phyloP scores from a whole-genome alignment of 2,113 vertebrate species.

The Lipophrys pholis region DNA sequence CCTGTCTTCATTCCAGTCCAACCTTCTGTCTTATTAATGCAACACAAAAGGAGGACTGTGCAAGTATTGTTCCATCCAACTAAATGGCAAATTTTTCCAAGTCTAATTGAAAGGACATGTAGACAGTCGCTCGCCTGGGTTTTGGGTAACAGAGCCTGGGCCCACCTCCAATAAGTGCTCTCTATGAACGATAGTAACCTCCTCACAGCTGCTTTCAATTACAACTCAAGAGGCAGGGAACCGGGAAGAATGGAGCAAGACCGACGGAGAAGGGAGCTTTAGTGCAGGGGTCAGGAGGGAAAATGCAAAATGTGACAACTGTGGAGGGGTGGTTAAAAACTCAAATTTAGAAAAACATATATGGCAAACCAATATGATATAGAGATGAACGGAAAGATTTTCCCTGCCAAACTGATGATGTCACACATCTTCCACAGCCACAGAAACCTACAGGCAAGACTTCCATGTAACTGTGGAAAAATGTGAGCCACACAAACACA shows the following conservation, averaged over 20 bases:
- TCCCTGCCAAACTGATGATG: conserved; percentile 46
- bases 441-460: conserved; percentile 48
- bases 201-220: conserved; percentile 84
- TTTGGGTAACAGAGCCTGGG: conserved; percentile 51
- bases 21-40: background rate
- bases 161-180: conserved; percentile 51
- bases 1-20: background rate
- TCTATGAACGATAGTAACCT: conserved; percentile 80
- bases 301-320: conserved; percentile 35
- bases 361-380: conserved; percentile 22
- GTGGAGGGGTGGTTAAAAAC: background rate
- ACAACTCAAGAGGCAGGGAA: conserved; percentile 69
- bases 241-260: conserved; percentile 46
- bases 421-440: conserved; percentile 43
- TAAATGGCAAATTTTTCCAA: conserved; percentile 40
- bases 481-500: conserved; percentile 1
- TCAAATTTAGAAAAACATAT: no score
- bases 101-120: conserved; percentile 15
- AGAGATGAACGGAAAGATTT: conserved; percentile 53
- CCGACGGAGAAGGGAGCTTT: conserved; percentile 23
- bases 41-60: background rate
- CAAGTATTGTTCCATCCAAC: background rate
- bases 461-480: conserved; percentile 10
- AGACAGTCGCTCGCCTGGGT: conserved; percentile 26
- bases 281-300: conserved; percentile 48